Conservation (phyloP, 2,113 vertebrate species). For the Danio rerio region DNA sequence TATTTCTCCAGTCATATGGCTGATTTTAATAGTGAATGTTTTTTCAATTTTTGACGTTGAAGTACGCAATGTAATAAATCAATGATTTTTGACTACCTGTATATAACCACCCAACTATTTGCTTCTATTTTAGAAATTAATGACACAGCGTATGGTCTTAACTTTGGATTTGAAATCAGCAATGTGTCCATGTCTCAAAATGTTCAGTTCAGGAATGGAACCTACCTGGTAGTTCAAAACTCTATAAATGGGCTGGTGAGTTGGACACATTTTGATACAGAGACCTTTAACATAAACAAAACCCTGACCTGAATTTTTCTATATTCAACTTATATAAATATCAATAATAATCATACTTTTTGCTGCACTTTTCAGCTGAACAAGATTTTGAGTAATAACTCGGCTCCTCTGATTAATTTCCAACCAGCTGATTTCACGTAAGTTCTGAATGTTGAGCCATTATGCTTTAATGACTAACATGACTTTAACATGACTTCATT, state of each 20-base stretch:
- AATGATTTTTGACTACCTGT: neutral
- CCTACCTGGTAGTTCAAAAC: neutral
- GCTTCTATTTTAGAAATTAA: slow-evolving; percentile 21
- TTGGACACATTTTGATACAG: neutral
- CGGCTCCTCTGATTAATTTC: neutral
- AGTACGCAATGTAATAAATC: neutral
- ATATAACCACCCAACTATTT: neutral
- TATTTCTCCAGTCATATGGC: neutral
- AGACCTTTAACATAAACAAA: neutral
- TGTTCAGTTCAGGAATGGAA: neutral
- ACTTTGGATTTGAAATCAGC: slow-evolving; percentile 27
- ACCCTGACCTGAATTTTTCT: neutral
- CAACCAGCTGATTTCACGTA: slow-evolving; percentile 16
- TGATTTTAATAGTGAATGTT: neutral
- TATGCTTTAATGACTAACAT: too few species aligned
- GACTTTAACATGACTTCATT: too few species aligned
- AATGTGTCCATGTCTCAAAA: slow-evolving; percentile 4
- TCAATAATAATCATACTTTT: too few species aligned
- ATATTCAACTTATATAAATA: neutral
- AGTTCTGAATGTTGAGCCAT: neutral
- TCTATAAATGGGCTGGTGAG: slow-evolving; percentile 25
- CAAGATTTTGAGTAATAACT: neutral
- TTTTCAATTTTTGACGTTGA: neutral
- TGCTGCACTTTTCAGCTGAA: slow-evolving; percentile 8
- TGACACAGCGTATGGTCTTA: neutral